A percentile compares a stretch with the other conserved stretches of the same genome.
These are phyloP conservation scores for Megaleporinus macrocephalus DNA, from an alignment of 2,113 vertebrate genomes.

Conservation along the genomic window DNA sequence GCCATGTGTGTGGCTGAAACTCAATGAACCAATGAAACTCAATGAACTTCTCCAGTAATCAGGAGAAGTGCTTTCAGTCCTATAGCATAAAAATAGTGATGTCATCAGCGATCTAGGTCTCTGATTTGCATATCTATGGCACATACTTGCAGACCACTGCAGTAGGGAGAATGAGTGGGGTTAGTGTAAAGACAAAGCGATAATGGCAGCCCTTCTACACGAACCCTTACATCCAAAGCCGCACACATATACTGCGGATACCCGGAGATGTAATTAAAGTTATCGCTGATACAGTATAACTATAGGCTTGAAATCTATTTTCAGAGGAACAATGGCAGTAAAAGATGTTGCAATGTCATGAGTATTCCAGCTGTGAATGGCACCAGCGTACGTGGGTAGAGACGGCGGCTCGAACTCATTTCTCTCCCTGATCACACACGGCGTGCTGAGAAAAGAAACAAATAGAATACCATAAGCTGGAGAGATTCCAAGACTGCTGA, in stretches of 20 bases:
- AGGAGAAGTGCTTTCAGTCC: no score
- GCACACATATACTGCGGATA: background rate
- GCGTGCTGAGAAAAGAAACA: slow-evolving; percentile 50
- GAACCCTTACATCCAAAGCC: slow-evolving; percentile 5
- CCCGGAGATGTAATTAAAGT: slow-evolving; percentile 61
- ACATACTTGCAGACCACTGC: background rate
- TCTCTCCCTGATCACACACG: slow-evolving; percentile 54
- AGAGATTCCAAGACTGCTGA: slow-evolving; percentile 60
- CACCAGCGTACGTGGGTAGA: slow-evolving; percentile 23
- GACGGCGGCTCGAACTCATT: slow-evolving; percentile 54
- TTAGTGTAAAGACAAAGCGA: background rate
- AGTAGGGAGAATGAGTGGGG: background rate
- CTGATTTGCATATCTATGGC: no score
- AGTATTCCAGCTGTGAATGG: slow-evolving; percentile 40
- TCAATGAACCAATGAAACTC: no score
- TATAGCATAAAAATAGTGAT: no score
- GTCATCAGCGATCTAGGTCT: no score
- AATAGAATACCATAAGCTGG: slow-evolving; percentile 47
- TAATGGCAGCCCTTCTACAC: slow-evolving; percentile 25
- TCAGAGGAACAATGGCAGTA: slow-evolving; percentile 34
- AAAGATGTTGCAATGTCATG: slow-evolving; percentile 26
- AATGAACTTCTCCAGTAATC: no score
- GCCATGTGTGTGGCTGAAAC: no score
- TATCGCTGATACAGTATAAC: slow-evolving; percentile 47
- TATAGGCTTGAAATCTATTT: slow-evolving; percentile 49